phyloP scores from a whole-genome alignment of 1,140 invertebrate genomes.

The Cotesia typhae region DNA sequence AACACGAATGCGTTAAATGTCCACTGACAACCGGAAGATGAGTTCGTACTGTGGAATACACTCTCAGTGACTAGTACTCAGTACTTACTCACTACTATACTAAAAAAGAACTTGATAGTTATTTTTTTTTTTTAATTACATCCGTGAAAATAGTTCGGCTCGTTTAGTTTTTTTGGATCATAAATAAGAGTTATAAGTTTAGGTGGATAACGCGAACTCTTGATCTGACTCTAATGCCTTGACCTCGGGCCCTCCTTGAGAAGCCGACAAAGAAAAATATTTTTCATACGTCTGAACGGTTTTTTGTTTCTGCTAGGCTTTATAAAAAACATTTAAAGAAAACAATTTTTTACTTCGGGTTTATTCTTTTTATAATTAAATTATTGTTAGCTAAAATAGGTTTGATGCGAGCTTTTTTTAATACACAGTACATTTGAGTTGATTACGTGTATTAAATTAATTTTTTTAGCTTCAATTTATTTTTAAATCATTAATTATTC shows the following conservation, averaged over 20 bases:
- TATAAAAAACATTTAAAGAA: not conserved
- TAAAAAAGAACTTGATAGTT: too few species aligned
- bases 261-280: slow-evolving; percentile 27
- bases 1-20: slow-evolving; percentile 51
- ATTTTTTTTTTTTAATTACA: too few species aligned
- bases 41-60: slow-evolving; percentile 28
- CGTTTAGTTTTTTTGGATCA: not conserved
- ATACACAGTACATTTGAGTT: not conserved
- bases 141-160: slow-evolving; percentile 4
- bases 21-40: slow-evolving; percentile 37
- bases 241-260: not conserved
- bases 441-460: not conserved
- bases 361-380: slow-evolving; percentile 1
- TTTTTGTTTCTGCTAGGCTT: not conserved
- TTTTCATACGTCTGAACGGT: slow-evolving; percentile 15
- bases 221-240: not conserved
- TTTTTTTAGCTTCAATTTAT: too few species aligned
- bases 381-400: not conserved
- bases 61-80: too few species aligned
- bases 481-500: too few species aligned
- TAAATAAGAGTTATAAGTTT: not conserved
- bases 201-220: slow-evolving; percentile 16
- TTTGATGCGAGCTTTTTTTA: not conserved
- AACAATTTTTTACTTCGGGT: not conserved
- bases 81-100: too few species aligned